Percentiles rank a stretch among this genome's conserved stretches.
Evolutionary conservation across 2,888 invertebrate genomes (phyloP).

Genomic region (Dolichopus griseipennis): DNA sequence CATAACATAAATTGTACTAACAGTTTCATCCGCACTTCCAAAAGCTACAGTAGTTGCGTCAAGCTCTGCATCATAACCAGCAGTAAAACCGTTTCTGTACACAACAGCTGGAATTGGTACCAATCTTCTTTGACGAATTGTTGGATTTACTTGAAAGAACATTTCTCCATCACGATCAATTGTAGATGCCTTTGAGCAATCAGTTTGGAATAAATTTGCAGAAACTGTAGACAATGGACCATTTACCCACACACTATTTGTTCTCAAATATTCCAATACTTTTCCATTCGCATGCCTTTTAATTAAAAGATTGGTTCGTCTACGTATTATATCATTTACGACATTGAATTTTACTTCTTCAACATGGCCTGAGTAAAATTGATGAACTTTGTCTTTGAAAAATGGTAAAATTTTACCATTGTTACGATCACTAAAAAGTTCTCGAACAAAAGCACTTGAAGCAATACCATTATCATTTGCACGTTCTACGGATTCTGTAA

Average conservation of each 20-base stretch:
- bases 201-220: conserved; percentile 75
- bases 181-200: conserved; percentile 64
- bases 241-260: conserved; percentile 60
- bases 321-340: conserved; percentile 71
- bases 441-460: conserved; percentile 70
- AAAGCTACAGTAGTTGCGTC: conserved; percentile 77
- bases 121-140: conserved; percentile 66
- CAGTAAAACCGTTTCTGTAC: conserved; percentile 65
- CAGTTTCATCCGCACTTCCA: conserved; percentile 58
- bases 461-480: conserved; percentile 62
- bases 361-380: conserved; percentile 78
- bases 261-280: conserved; percentile 66
- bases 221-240: conserved; percentile 73
- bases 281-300: conserved; percentile 70
- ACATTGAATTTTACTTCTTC: conserved; percentile 76
- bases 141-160: conserved; percentile 76
- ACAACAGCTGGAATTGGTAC: conserved; percentile 78
- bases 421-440: conserved; percentile 71
- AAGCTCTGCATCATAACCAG: conserved; percentile 74
- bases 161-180: conserved; percentile 75
- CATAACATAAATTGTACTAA: conserved; percentile 73
- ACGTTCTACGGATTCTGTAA: conserved; percentile 69
- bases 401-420: conserved; percentile 75
- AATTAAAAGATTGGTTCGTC: conserved; percentile 69
- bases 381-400: conserved; percentile 78